These are phyloP conservation scores for Phlogophora meticulosa DNA, from an alignment of 2,888 invertebrate genomes.

Conservation along the genomic window DNA sequence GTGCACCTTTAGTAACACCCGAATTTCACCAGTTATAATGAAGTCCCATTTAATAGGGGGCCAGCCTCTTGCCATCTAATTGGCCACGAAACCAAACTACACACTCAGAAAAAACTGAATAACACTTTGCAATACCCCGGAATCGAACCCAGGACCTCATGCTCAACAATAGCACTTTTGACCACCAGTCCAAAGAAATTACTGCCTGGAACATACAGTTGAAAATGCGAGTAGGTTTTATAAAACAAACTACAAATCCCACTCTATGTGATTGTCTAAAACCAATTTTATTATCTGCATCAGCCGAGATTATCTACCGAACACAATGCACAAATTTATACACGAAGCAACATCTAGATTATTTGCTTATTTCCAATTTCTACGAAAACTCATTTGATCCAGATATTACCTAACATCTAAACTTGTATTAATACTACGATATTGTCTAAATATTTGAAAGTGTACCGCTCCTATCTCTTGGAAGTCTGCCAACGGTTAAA, in stretches of 20 bases:
- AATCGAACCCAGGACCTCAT: no score
- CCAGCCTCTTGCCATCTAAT: no score
- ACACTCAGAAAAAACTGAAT: no score
- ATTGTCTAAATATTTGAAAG: slow-evolving; percentile 69
- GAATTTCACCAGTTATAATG: no score
- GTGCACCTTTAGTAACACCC: no score
- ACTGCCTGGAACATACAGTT: no score
- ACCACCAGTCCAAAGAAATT: no score
- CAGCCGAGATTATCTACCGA: slow-evolving; percentile 7
- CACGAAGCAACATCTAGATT: not conserved
- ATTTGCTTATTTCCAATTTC: slow-evolving; percentile 20
- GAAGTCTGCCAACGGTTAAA: slow-evolving; percentile 66
- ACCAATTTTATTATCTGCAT: not conserved
- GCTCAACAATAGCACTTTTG: no score
- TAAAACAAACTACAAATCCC: not conserved
- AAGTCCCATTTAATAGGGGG: no score
- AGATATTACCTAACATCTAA: slow-evolving; percentile 36
- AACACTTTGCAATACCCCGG: no score
- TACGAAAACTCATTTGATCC: slow-evolving; percentile 35
- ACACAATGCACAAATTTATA: not conserved
- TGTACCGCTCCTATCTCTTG: slow-evolving; percentile 66
- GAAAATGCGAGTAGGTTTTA: not conserved
- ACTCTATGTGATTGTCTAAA: not conserved
- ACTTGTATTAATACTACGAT: slow-evolving; percentile 44
- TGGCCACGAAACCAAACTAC: no score